Evolutionary conservation across 1,140 invertebrate species (phyloP).

Genomic region (Diachasmimorpha longicaudata): DNA sequence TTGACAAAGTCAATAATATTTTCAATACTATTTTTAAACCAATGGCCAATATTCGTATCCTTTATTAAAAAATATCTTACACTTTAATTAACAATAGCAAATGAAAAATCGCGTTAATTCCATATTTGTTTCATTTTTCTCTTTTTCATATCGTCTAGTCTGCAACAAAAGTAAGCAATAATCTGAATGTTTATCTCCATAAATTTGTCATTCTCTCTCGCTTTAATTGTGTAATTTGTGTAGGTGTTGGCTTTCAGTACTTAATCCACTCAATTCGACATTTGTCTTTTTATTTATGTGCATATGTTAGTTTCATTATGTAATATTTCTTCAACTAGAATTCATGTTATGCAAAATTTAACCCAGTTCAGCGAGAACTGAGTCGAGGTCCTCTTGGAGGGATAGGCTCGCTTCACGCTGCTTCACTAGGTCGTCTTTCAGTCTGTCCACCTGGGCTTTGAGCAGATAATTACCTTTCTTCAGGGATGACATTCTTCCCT

Average conservation of each 20-base stretch:
- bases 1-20: no score
- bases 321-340: not conserved
- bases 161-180: not conserved
- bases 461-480: slow-evolving; percentile 87
- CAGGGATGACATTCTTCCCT: slow-evolving; percentile 75
- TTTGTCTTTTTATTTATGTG: slow-evolving; percentile 18
- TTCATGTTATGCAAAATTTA: not conserved
- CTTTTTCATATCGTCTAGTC: not conserved
- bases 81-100: slow-evolving; percentile 37
- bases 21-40: not conserved
- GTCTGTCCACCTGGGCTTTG: slow-evolving; percentile 82
- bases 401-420: slow-evolving; percentile 78
- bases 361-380: slow-evolving; percentile 76
- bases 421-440: slow-evolving; percentile 83
- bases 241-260: not conserved
- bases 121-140: not conserved
- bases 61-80: slow-evolving; percentile 56
- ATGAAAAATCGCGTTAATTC: slow-evolving; percentile 19
- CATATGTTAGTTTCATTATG: slow-evolving; percentile 1
- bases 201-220: not conserved
- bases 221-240: slow-evolving; percentile 6
- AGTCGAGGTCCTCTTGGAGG: slow-evolving; percentile 83
- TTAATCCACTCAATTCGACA: not conserved
- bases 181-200: not conserved
- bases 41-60: slow-evolving; percentile 31